Evolutionary conservation across 2,797 vertebrate genomes (phyloP), one percentile per base, ranked within the genome.

Genomic region (Eurystomus glaucurus): DNA sequence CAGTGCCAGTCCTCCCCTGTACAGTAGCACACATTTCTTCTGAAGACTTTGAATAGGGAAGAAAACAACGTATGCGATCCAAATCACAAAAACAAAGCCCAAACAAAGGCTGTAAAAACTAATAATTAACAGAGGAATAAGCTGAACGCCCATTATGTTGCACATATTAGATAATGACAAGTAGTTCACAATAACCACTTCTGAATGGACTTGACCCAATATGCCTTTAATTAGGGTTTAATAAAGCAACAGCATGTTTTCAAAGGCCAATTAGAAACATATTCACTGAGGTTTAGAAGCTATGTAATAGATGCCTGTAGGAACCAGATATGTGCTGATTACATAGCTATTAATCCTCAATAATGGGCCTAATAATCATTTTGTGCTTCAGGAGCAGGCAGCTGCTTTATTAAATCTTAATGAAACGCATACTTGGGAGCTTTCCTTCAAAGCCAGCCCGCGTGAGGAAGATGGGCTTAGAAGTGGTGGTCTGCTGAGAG

Each of bases 221-320:
- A 95, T 97, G 97, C 90, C 79, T 97, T 97, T 97, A 97, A 97
- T 97, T 97, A 97, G 93, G 87, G 71, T 95, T 98, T 98, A 97
- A 98, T 97, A 97, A 97, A 97, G 96, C 96, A 92, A 95, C 96
- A 96, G 94, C 93, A 61, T 97, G 96, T 96, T 97, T 93, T 97
- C 95, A 97, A 95, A 97, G 94, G 96, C 91, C 97, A 97, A 97
- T 98, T 97, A 98, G 97, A 98, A 98, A 97, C 97, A 98, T 95
- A 96, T 96, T 96, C 96, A 92, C 70, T 87, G 96, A 94, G 95
- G 96, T 98, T 97, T 97, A 95, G 97, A 96, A 97, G 92, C 97
- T 96, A 85, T 93, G 94, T 89, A 96, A 93, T 95, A 92, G 96
- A 95, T 96, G 97, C 94, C 96, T 97, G 89, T 96, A 92, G 85